phyloP scores from a whole-genome alignment of 2,797 vertebrate species.

The Pantherophis alleghaniensis region DNA sequence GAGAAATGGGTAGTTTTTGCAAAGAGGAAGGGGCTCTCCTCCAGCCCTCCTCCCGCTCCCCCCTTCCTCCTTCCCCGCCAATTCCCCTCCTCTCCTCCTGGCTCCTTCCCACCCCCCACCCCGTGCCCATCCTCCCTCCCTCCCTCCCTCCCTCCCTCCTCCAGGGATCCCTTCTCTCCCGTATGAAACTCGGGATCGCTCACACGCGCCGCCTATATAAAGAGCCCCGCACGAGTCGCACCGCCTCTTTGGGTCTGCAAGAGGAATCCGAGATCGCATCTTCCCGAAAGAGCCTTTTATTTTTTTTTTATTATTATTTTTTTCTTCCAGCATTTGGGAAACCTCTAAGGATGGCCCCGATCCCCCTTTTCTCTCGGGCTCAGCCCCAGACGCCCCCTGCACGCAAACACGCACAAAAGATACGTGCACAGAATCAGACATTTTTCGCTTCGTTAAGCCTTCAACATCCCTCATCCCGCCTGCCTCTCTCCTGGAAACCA shows the following conservation, averaged over 20 bases:
- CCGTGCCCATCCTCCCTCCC: too few relatives aligned
- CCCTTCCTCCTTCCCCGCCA: too few relatives aligned
- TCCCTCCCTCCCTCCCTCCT: not conserved
- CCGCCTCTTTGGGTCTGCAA: not conserved
- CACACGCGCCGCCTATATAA: not conserved
- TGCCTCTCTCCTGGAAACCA: not conserved
- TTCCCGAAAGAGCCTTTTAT: not conserved
- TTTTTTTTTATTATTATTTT: too few relatives aligned
- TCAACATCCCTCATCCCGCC: not conserved
- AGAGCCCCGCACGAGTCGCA: too few relatives aligned
- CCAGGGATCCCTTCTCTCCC: rapidly evolving
- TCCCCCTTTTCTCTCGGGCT: not conserved
- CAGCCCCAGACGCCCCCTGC: not conserved
- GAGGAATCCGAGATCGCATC: not conserved
- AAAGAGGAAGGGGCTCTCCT: not conserved
- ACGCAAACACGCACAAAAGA: not conserved
- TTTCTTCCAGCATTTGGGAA: not conserved
- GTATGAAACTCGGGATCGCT: not conserved
- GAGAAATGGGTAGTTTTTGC: not conserved
- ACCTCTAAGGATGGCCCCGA: not conserved
- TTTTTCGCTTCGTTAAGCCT: not conserved
- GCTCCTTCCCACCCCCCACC: too few relatives aligned
- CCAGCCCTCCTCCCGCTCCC: too few relatives aligned
- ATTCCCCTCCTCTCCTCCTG: too few relatives aligned
- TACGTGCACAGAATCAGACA: not conserved